These are phyloP conservation scores for Bradypodion pumilum DNA, from an alignment of 2,797 vertebrate genomes.

Conservation along the genomic window DNA sequence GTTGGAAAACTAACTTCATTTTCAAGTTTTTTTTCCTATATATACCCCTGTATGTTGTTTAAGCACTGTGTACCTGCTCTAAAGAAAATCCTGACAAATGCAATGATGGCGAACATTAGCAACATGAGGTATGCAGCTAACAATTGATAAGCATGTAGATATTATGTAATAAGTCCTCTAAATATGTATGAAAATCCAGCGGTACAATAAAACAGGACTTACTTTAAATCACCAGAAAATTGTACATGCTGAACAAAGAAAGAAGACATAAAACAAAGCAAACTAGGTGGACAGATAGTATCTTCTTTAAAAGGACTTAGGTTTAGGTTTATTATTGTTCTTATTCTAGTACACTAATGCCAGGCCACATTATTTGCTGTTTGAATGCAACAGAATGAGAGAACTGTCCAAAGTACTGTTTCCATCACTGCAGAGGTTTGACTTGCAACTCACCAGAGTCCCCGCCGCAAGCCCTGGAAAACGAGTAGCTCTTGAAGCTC, in stretches of 20 bases:
- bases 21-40: no score
- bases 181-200: constrained; percentile 19
- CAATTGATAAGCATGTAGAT: constrained; percentile 30
- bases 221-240: neutral
- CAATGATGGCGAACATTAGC: constrained; percentile 7
- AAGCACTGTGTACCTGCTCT: no score
- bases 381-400: accelerated
- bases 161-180: constrained; percentile 3
- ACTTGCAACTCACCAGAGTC: neutral
- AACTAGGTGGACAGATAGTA: constrained; percentile 54
- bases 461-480: constrained; percentile 5
- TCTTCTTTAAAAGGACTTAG: constrained; percentile 33
- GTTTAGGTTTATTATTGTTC: neutral
- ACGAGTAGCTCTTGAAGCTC: constrained; percentile 14
- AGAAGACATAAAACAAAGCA: constrained; percentile 48
- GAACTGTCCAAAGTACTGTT: neutral
- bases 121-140: constrained; percentile 33
- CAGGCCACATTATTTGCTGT: neutral
- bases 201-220: constrained; percentile 1
- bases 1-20: no score
- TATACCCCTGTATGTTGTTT: no score
- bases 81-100: no score
- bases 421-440: neutral
- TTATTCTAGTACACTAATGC: neutral
- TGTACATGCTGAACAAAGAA: constrained; percentile 57